A percentile compares a stretch with the other conserved stretches of the same genome.
These are phyloP conservation scores for Chamaetylas fuelleborni DNA, from an alignment of 2,113 vertebrate genomes.

Conservation along the genomic window DNA sequence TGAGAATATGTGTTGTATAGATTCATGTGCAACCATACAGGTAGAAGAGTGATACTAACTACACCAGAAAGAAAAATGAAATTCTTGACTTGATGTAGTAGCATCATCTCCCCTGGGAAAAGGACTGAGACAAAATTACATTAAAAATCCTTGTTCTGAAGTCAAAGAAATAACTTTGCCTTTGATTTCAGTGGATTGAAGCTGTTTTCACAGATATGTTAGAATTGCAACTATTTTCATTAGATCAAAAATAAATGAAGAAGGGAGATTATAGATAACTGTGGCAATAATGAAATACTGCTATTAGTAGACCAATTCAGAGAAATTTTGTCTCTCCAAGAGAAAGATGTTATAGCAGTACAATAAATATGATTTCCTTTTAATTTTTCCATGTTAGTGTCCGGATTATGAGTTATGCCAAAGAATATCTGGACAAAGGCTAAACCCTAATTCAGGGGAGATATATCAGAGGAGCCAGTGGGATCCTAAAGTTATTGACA, in stretches of 20 bases:
- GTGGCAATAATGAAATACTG: neutral
- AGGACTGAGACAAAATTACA: neutral
- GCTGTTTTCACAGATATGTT: neutral
- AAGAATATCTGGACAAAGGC: conserved; percentile 83
- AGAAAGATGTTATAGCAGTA: neutral
- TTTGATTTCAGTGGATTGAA: neutral
- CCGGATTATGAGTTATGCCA: conserved; percentile 83
- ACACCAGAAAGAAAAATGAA: neutral
- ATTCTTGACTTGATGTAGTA: neutral
- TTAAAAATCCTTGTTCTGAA: neutral
- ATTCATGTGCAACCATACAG: neutral
- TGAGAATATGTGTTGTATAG: neutral
- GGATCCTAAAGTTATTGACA: conserved; percentile 71
- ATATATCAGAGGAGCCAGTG: conserved; percentile 79
- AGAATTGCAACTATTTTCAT: neutral
- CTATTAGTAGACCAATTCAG: neutral
- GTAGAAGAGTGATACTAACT: neutral
- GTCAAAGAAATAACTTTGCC: neutral
- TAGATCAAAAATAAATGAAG: neutral
- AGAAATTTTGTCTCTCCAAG: neutral
- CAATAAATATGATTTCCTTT: neutral
- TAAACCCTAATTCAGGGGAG: conserved; percentile 77
- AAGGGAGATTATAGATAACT: neutral
- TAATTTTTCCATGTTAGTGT: conserved; percentile 76
- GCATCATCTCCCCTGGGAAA: neutral